These are phyloP conservation scores for Procambarus clarkii DNA, from an alignment of 1,140 invertebrate species.

Conservation along the genomic window DNA sequence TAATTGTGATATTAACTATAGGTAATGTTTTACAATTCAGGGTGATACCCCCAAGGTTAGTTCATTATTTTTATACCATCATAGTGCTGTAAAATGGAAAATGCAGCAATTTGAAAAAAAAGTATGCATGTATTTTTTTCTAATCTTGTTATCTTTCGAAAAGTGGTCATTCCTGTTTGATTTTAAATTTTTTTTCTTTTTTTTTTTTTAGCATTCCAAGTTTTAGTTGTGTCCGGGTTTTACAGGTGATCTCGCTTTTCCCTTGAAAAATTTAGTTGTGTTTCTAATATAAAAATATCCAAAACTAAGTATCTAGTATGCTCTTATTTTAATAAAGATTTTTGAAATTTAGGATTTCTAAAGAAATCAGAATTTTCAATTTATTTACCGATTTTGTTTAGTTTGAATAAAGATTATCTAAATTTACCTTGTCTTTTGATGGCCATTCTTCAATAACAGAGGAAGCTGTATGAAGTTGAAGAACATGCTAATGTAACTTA, in stretches of 20 bases:
- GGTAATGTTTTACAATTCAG: constrained; percentile 20
- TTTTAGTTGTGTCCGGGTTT: constrained; percentile 32
- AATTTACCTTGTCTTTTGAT: background rate
- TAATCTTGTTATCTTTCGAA: constrained; percentile 11
- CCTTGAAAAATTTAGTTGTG: background rate
- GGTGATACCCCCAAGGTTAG: constrained; percentile 15
- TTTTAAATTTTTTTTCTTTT: constrained; percentile 18
- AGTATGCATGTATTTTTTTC: constrained; percentile 22
- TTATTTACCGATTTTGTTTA: background rate
- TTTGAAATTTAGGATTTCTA: background rate
- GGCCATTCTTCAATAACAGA: no score
- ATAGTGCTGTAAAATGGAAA: background rate
- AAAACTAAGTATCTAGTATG: constrained; percentile 12
- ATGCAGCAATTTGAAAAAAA: background rate
- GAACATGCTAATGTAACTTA: no score
- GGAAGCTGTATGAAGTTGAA: no score
- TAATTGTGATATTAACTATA: constrained; percentile 54
- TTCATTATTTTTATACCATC: constrained; percentile 6
- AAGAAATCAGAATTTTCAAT: background rate
- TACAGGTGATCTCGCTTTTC: constrained; percentile 20
- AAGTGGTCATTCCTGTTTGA: constrained; percentile 10
- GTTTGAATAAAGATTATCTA: constrained; percentile 4
- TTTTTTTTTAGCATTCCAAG: constrained; percentile 12
- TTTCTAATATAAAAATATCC: background rate
- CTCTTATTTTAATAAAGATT: constrained; percentile 7